Conservation (phyloP, 1,140 invertebrate genomes). For the Hyles vespertilio region DNA sequence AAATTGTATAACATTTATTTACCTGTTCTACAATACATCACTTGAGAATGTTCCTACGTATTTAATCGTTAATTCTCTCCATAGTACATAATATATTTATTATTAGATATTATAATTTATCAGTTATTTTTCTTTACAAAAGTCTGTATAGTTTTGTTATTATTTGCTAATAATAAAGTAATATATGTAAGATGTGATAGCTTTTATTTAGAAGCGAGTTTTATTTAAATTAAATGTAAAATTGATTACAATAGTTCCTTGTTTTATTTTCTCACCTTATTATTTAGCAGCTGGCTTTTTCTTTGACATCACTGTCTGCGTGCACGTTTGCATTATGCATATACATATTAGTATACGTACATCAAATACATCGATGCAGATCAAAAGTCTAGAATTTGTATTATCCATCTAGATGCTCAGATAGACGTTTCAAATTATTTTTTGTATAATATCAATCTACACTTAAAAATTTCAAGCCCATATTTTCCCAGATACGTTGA, state of each 20-base stretch:
- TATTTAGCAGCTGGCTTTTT: slow-evolving; percentile 39
- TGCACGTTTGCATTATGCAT: slow-evolving; percentile 16
- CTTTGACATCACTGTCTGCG: slow-evolving; percentile 35
- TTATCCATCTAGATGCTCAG: no score
- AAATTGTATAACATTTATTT: slow-evolving; percentile 38
- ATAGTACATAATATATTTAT: slow-evolving; percentile 57
- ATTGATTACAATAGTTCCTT: slow-evolving; percentile 51
- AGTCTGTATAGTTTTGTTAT: slow-evolving; percentile 67
- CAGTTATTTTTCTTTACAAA: slow-evolving; percentile 45
- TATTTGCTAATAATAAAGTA: slow-evolving; percentile 57
- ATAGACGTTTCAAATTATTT: no score
- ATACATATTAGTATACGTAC: no score
- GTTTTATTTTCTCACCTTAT: slow-evolving; percentile 67
- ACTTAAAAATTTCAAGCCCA: no score
- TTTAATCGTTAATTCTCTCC: slow-evolving; percentile 36
- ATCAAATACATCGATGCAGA: no score
- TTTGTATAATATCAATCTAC: no score
- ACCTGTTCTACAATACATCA: slow-evolving; percentile 41
- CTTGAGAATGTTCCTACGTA: slow-evolving; percentile 60
- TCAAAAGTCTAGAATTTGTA: no score
- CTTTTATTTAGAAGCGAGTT: slow-evolving; percentile 70
- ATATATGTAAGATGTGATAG: slow-evolving; percentile 70
- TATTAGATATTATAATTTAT: slow-evolving; percentile 44
- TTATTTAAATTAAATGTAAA: slow-evolving; percentile 68
- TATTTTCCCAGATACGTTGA: no score